Evolutionary conservation across 2,797 vertebrate species (phyloP).

Genomic region (Pogoniulus pusillus): DNA sequence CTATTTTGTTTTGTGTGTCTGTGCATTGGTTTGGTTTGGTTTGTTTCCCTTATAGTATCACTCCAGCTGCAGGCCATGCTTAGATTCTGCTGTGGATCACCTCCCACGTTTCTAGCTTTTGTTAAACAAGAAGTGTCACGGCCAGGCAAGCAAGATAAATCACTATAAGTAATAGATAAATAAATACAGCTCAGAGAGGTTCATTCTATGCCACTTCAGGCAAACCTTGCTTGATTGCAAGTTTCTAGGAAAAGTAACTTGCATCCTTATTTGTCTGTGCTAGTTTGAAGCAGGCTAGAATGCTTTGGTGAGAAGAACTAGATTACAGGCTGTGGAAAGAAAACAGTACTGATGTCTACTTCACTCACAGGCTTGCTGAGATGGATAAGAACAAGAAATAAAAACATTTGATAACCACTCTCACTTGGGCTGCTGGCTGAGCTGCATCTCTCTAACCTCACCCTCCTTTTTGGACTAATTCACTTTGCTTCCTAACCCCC

Average conservation of each 20-base stretch:
- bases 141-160: constrained; percentile 4
- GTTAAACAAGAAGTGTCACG: neutral
- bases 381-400: too few relatives aligned
- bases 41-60: neutral
- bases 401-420: too few relatives aligned
- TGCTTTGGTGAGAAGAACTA: too few relatives aligned
- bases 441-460: too few relatives aligned
- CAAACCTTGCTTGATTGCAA: neutral
- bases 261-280: neutral
- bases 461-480: too few relatives aligned
- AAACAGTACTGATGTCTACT: too few relatives aligned
- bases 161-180: constrained; percentile 1
- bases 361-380: too few relatives aligned
- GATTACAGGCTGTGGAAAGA: too few relatives aligned
- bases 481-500: too few relatives aligned
- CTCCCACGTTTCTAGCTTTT: neutral
- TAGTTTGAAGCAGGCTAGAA: too few relatives aligned
- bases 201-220: neutral
- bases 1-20: too few relatives aligned
- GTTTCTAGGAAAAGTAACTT: neutral
- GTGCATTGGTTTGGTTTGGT: neutral
- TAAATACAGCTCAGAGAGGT: neutral
- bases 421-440: too few relatives aligned
- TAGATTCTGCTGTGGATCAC: neutral
- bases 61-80: neutral